Evolutionary conservation across 2,113 vertebrate species (phyloP).

Genomic region (Hippocampus zosterae): DNA sequence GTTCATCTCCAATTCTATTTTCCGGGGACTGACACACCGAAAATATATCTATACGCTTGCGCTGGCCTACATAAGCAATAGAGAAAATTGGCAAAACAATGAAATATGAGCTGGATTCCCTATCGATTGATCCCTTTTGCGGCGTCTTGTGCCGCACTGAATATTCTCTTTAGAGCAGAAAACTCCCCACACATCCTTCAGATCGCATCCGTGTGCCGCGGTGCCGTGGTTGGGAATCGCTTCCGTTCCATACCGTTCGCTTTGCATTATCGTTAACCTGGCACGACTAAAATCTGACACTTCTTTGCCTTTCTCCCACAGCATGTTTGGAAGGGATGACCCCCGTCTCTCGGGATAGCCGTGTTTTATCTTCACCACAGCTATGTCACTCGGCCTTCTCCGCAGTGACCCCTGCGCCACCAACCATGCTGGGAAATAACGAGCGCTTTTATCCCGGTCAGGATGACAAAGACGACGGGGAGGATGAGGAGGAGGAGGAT

Average conservation of each 20-base stretch:
- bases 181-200: background rate
- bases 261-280: constrained; percentile 16
- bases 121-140: constrained; percentile 13
- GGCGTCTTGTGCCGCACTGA: constrained; percentile 1
- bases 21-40: constrained; percentile 78
- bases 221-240: too few relatives aligned
- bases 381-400: constrained; percentile 80
- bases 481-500: constrained; percentile 81
- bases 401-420: constrained; percentile 80
- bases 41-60: constrained; percentile 77
- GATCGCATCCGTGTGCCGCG: too few relatives aligned
- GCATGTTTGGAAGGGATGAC: constrained; percentile 54
- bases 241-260: background rate
- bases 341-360: constrained; percentile 70
- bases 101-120: constrained; percentile 16
- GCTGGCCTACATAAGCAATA: constrained; percentile 73
- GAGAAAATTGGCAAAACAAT: constrained; percentile 36
- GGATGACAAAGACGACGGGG: constrained; percentile 76
- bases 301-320: constrained; percentile 60
- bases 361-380: constrained; percentile 77
- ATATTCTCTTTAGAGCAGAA: constrained; percentile 18
- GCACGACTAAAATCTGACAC: constrained; percentile 29
- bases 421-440: constrained; percentile 80
- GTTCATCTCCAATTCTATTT: constrained; percentile 79
- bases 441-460: constrained; percentile 72